Conservation (phyloP, 2,888 invertebrate species). For the Pimpla rufipes region DNA sequence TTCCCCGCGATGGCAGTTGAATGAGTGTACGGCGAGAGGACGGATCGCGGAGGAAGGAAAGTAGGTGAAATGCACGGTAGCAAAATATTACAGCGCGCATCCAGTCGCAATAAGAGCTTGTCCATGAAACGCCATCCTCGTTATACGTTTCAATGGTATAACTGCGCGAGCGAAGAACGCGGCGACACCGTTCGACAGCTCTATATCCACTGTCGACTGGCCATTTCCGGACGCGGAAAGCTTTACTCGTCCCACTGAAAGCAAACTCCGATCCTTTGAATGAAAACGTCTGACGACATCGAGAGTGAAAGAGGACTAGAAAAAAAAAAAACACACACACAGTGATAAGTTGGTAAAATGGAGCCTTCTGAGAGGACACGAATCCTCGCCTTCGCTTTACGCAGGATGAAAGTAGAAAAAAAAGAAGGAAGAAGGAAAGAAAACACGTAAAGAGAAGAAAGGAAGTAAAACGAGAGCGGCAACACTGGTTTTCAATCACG, state of each 20-base stretch:
- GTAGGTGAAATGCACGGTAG: slow-evolving; percentile 7
- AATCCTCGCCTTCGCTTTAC: background rate
- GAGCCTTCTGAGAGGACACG: background rate
- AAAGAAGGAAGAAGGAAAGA: background rate
- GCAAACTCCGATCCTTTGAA: background rate
- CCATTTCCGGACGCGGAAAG: slow-evolving; percentile 2
- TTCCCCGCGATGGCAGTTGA: slow-evolving; percentile 19
- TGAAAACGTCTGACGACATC: background rate
- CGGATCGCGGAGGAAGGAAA: background rate
- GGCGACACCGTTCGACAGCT: background rate
- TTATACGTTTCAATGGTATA: slow-evolving; percentile 12
- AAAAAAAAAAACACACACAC: background rate
- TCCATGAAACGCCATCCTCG: slow-evolving; percentile 30
- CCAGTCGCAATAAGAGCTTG: slow-evolving; percentile 17
- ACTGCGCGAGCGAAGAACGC: background rate
- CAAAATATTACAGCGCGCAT: background rate
- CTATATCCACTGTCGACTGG: background rate
- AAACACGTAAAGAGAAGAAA: background rate
- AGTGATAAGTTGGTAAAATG: slow-evolving; percentile 1
- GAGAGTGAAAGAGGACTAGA: slow-evolving; percentile 10
- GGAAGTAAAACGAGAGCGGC: slow-evolving; percentile 18
- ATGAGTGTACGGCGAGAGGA: background rate
- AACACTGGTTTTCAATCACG: slow-evolving; percentile 31
- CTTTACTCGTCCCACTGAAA: background rate
- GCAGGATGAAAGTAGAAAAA: background rate